Conservation (phyloP, 2,888 invertebrate genomes). For the Cerastoderma edule region DNA sequence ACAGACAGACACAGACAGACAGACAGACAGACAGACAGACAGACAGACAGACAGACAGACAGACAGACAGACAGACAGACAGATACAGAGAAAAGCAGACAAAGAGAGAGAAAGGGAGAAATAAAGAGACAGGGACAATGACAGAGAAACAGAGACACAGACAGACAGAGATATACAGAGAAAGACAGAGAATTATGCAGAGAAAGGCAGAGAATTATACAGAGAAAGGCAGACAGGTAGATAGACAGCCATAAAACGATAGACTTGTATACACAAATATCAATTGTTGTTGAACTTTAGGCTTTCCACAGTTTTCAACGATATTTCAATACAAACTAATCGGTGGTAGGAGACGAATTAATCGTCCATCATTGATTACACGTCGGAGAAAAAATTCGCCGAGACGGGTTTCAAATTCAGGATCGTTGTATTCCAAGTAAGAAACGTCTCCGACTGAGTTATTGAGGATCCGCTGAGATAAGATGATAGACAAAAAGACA, state of each 20-base stretch:
- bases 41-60: neutral
- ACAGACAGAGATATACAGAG: neutral
- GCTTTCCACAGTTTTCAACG: no score
- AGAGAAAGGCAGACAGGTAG: neutral
- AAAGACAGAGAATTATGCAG: neutral
- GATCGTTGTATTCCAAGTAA: no score
- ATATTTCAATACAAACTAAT: no score
- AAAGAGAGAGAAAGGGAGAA: neutral
- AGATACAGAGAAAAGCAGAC: neutral
- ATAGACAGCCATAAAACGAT: no score
- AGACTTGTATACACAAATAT: neutral
- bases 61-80: slow-evolving; percentile 1
- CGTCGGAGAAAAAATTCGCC: no score
- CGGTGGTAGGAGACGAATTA: no score
- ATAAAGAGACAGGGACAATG: neutral
- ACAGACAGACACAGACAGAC: neutral
- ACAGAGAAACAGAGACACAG: neutral
- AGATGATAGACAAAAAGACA: neutral
- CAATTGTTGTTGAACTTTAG: no score
- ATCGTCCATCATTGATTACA: no score
- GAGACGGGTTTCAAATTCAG: no score
- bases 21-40: neutral
- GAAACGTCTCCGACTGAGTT: no score
- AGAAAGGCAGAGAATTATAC: neutral
- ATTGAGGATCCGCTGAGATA: no score